phyloP scores from a whole-genome alignment of 1,140 invertebrate genomes.

The Acromyrmex echinatior region DNA sequence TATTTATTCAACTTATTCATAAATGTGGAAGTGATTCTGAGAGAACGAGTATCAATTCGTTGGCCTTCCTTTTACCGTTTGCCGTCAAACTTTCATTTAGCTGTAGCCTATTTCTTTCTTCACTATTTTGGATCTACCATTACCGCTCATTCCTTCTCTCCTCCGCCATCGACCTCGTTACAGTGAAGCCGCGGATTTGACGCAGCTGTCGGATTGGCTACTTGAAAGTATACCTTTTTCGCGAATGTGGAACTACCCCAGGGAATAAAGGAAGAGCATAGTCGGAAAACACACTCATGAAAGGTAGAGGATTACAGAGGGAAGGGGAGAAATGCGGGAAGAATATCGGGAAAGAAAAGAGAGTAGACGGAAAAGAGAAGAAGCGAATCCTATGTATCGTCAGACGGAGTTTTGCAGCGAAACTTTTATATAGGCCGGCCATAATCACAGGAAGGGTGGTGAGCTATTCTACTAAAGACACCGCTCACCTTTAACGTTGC shows the following conservation, averaged over 20 bases:
- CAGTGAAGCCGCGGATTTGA: constrained; percentile 59
- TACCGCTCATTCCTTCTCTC: neutral
- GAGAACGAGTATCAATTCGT: neutral
- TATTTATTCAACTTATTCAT: constrained; percentile 36
- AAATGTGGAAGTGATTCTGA: constrained; percentile 14
- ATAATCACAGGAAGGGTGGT: constrained; percentile 46
- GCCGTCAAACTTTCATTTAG: constrained; percentile 64
- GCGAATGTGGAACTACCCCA: constrained; percentile 58
- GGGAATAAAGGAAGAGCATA: neutral
- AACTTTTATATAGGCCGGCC: constrained; percentile 67
- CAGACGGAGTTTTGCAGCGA: constrained; percentile 51
- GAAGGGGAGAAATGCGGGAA: neutral
- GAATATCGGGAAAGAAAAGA: neutral
- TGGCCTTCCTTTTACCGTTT: constrained; percentile 39
- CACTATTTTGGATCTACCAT: constrained; percentile 33
- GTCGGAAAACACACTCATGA: constrained; percentile 36
- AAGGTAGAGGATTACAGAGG: constrained; percentile 20
- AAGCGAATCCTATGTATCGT: constrained; percentile 28
- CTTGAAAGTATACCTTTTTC: constrained; percentile 27
- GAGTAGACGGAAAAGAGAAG: neutral
- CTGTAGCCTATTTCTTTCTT: constrained; percentile 51
- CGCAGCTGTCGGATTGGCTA: constrained; percentile 65
- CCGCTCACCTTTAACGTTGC: constrained; percentile 55
- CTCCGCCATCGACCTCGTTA: constrained; percentile 20
- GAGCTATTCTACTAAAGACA: neutral